A percentile compares a stretch with the other conserved stretches of the same genome.
These are phyloP conservation scores for Centropus unirufus DNA, from an alignment of 2,113 vertebrate species.

Conservation along the genomic window DNA sequence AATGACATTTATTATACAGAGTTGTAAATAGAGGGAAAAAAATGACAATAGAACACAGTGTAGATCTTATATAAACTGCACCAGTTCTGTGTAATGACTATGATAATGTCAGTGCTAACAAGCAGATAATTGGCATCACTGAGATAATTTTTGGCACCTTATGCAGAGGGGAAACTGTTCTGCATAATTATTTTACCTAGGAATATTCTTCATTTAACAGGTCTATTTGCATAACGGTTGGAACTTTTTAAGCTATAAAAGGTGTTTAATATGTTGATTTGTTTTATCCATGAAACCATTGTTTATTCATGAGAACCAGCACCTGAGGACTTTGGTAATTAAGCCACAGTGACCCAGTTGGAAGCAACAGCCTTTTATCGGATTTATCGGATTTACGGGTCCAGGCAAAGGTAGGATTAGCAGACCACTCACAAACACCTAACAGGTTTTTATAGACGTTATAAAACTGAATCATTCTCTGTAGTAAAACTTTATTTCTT, in stretches of 20 bases:
- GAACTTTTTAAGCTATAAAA: constrained; percentile 59
- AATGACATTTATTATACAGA: constrained; percentile 78
- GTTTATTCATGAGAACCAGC: constrained; percentile 48
- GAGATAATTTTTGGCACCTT: constrained; percentile 83
- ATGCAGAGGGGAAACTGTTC: constrained; percentile 75
- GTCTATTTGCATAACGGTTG: constrained; percentile 76
- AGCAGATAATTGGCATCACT: constrained; percentile 81
- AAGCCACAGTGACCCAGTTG: background rate
- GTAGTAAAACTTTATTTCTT: constrained; percentile 7
- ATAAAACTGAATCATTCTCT: background rate
- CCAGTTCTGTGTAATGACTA: constrained; percentile 75
- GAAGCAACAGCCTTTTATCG: background rate
- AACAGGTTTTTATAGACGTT: background rate
- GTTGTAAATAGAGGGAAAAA: constrained; percentile 76
- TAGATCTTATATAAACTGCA: constrained; percentile 72
- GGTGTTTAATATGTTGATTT: constrained; percentile 44
- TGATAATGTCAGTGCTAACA: constrained; percentile 81
- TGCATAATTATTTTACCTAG: constrained; percentile 81
- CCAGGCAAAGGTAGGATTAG: background rate
- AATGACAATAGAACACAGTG: constrained; percentile 74
- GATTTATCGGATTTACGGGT: background rate
- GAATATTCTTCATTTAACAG: constrained; percentile 81
- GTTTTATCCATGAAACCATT: constrained; percentile 37
- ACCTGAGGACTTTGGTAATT: constrained; percentile 33
- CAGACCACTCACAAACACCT: background rate